Evolutionary conservation across 2,113 vertebrate genomes (phyloP).

Genomic region (Podilymbus podiceps): DNA sequence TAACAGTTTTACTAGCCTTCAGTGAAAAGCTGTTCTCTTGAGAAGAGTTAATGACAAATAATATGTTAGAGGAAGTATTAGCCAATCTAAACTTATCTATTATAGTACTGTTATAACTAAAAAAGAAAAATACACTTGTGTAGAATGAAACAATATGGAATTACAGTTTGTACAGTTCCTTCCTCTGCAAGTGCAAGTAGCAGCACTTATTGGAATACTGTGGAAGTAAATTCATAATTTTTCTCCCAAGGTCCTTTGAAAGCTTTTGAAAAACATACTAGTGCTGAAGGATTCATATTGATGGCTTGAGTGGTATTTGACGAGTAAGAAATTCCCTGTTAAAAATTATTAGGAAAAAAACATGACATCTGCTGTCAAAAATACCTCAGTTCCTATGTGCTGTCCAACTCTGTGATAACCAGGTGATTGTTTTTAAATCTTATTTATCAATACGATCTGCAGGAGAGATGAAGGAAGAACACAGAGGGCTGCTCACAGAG

Average conservation of each 20-base stretch:
- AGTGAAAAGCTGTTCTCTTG: background rate
- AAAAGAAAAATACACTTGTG: background rate
- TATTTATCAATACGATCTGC: background rate
- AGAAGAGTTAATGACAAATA: background rate
- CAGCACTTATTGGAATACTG: background rate
- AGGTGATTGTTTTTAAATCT: slow-evolving; percentile 10
- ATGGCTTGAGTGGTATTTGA: background rate
- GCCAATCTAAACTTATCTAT: background rate
- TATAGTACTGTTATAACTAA: background rate
- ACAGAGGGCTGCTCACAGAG: slow-evolving; percentile 20
- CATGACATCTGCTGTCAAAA: background rate
- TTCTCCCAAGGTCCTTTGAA: background rate
- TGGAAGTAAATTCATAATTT: background rate
- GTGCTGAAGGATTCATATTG: background rate
- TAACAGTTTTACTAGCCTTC: background rate
- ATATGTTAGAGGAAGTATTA: background rate
- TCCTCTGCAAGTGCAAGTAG: background rate
- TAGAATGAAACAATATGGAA: background rate
- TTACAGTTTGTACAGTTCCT: background rate
- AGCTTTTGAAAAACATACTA: background rate
- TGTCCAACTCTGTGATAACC: background rate
- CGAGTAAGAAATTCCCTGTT: background rate
- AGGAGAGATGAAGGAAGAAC: slow-evolving; percentile 20
- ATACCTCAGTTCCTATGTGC: background rate
- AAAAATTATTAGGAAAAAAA: background rate